Base-by-base conservation (phyloP, 1,140 invertebrate species). In the Parapsyche elsis region DNA sequence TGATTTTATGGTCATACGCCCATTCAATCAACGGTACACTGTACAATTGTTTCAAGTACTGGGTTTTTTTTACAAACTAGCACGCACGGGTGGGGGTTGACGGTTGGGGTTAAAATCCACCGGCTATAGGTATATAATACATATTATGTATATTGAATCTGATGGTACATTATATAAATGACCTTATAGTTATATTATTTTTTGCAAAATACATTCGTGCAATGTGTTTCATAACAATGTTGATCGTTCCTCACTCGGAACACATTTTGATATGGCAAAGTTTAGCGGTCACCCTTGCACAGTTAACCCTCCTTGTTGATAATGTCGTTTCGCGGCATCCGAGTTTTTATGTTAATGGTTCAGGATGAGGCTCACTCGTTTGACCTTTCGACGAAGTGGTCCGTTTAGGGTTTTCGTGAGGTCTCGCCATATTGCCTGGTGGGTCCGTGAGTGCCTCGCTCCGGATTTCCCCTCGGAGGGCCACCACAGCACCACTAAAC, bases 331-430 rank as follows among this genome's bases (percentile, higher is more conserved):
- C 14, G 57, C 57, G 23, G 67, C 75, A 77, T 71, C 61, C 74
- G 30, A 49, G 71, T 38, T 53, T 71, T 71, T 74, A 81, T 73
- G 80, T 73, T 80, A 80, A 80, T 80, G 44, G 79, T 23, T 71
- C 24, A 7, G 26, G 57, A 12, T 45, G 70, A 38, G 73, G 30
- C 57, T 16, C 14, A 61, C 57, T 61, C 16, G 10, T 59, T 23
- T 74, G 80, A 71, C 80, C 67, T 71, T 57, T 59, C n/a, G 70
- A 24, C 30, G n/a, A 14, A 46, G 73, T 57, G 73, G 44, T 30
- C 38, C 73, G 9, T 75, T 75, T 75, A 75, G 9, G 46, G 73
- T 74, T 21, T 19, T 9, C 19, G 59, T 64, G 19, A 64, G 9
- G 59, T 70, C 64, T n/a, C 19, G 19, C 19, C 53, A 10, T 70